phyloP scores from a whole-genome alignment of 2,797 vertebrate species.

The Sebastolobus alascanus region DNA sequence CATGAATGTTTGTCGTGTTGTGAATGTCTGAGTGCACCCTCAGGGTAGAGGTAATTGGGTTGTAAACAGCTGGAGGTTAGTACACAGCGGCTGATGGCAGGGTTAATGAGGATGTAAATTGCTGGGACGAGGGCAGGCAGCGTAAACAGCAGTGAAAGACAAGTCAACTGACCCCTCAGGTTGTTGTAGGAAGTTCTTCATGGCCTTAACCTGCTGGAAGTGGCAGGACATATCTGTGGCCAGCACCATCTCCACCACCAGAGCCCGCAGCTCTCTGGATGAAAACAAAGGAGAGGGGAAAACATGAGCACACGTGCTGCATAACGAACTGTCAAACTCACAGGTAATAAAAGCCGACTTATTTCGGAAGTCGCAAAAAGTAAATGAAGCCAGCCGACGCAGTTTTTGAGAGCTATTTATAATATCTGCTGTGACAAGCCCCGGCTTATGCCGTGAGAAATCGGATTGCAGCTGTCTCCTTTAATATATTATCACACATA shows the following conservation, averaged over 20 bases:
- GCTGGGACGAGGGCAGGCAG: neutral
- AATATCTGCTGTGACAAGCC: conserved; percentile 46
- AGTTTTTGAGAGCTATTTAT: conserved; percentile 54
- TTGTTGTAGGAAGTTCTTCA: conserved; percentile 97
- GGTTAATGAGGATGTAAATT: conserved; percentile 56
- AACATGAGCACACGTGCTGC: conserved; percentile 16
- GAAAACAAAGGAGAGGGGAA: conserved; percentile 25
- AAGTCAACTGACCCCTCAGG: conserved; percentile 93
- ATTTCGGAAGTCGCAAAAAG: conserved; percentile 32
- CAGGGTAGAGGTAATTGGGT: conserved; percentile 58
- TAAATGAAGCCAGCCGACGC: conserved; percentile 35
- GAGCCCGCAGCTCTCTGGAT: conserved; percentile 92
- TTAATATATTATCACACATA: conserved; percentile 35
- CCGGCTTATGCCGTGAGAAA: conserved; percentile 25
- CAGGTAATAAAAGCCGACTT: conserved; percentile 26
- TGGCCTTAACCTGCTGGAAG: conserved; percentile 98
- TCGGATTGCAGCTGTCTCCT: conserved; percentile 42
- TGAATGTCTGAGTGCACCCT: conserved; percentile 15
- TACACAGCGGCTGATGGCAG: conserved; percentile 29
- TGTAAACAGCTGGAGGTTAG: conserved; percentile 51
- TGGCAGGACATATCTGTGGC: conserved; percentile 99
- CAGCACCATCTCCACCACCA: conserved; percentile 98
- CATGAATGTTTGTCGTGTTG: conserved; percentile 16
- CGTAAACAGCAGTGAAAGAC: conserved; percentile 1
- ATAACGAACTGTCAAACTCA: conserved; percentile 40